phyloP scores from a whole-genome alignment of 2,888 invertebrate genomes.

The Rosalia funebris region DNA sequence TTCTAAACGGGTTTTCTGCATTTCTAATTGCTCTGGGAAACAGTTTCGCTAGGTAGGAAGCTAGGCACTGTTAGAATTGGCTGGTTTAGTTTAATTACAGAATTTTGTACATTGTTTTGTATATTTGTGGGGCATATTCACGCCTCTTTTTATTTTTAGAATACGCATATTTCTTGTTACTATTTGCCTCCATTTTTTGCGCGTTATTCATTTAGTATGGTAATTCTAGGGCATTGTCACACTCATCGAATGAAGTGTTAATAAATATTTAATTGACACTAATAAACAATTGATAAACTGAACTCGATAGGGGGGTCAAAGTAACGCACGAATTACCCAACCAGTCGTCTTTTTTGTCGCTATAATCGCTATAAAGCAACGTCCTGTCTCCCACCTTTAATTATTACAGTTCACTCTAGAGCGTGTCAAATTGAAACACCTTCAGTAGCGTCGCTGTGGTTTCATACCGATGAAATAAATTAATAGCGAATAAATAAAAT shows the following conservation, averaged over 20 bases:
- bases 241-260: neutral
- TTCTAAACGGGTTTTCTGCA: constrained; percentile 1
- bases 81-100: neutral
- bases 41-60: constrained; percentile 3
- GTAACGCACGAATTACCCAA: too few species aligned
- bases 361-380: too few species aligned
- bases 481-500: too few species aligned
- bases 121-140: neutral
- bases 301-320: too few species aligned
- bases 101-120: neutral
- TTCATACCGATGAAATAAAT: too few species aligned
- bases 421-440: too few species aligned
- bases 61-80: neutral
- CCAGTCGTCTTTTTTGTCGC: too few species aligned
- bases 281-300: too few species aligned
- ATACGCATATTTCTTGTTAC: neutral
- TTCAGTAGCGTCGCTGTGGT: too few species aligned
- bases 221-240: neutral
- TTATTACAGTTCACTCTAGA: too few species aligned
- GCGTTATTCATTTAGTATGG: neutral
- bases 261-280: too few species aligned
- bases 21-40: constrained; percentile 2
- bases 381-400: too few species aligned
- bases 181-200: neutral
- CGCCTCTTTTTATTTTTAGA: constrained; percentile 3